Evolutionary conservation across 2,113 vertebrate genomes (phyloP), one percentile per base, ranked within the genome.

Genomic region (Mystacornis crossleyi): DNA sequence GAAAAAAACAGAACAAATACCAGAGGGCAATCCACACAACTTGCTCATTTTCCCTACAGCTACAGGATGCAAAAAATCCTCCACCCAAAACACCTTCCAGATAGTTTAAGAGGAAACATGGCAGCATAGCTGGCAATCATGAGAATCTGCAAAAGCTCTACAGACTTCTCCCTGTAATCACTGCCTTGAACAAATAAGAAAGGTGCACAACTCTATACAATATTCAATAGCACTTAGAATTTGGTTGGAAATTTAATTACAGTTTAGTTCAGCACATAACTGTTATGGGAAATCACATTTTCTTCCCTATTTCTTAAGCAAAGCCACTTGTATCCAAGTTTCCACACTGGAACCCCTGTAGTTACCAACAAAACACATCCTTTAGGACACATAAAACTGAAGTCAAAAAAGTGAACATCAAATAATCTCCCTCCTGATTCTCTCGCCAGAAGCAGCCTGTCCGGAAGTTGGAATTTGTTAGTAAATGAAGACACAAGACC

Each of bases 291-390:
- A 74, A 66, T 5, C 17, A 80, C 28, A 8, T 42, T 75, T 64
- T 67, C 53, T 64, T n/a, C 28, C 5, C 24, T 43, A 9, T 36
- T n/a, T 90, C 72, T 78, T n/a, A 75, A 50, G 19, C 9, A 81
- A 81, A 70, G 10, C 40, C 33, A 67, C 17, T 53, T 47, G 14
- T 14, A 33, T 6, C 3, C 6, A 55, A 18, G 20, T 73, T 94
- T 83, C 31, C 42, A 75, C 0, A 0, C 8, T 55, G n/a, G 40
- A 54, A 61, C 8, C 7, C 18, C 42, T 23, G 13, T 26, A 58
- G 24, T 16, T 60, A 83, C 55, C 18, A 34, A 51, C 16, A 73
- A 54, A 83, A 73, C 5, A 47, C 43, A 89, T 20, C 12, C 14
- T 40, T 70, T 24, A 55, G 48, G 45, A 84, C 14, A 48, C 16